Evolutionary conservation across 2,113 vertebrate species (phyloP), one percentile per base, ranked within the genome.

Genomic region (Galbula dea): DNA sequence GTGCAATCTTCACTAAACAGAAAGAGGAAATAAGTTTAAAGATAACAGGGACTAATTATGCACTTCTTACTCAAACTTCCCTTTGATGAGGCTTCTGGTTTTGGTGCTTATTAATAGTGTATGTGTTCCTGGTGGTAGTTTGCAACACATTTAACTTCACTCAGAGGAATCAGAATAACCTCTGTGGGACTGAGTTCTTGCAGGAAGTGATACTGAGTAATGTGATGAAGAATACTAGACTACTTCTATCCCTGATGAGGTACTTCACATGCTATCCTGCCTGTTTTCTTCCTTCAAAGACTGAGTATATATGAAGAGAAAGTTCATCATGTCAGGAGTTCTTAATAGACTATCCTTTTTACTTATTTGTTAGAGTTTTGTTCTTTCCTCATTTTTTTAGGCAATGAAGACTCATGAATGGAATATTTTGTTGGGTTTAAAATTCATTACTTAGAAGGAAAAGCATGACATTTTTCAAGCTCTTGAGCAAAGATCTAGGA

Each of bases 1-100:
- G 49, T 43, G 15, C 45, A 84, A 26, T 75, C 81, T 86, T 86
- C 20, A 16, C 24, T 80, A 71, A 90, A 61, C 61, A 89, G 52
- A 57, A 68, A 81, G 32, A 85, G 20, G 26, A 95, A 90, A 86
- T 73, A 14, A 93, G 58, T 79, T 93, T 89, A 87, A 82, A 92
- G 90, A 82, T 65, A 87, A 66, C 41, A 39, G 58, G 10, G 30
- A 74, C 69, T 86, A 90, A 89, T 94, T 89, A 84, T 62, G 59
- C 37, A 46, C 66, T 69, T 37, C 54, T 69, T 84, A 58, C 36
- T 84, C 52, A 82, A 87, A 18, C 59, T 75, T 57, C 63, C 69
- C 30, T 83, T 48, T 90, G 86, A 84, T 69, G 83, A 85, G 41
- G 23, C 61, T 92, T 85, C 41, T n/a, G 69, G 63, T 92, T 94